Evolutionary conservation across 2,888 invertebrate genomes (phyloP), one percentile per base, ranked within the genome.

Genomic region (Agrotis clavis): DNA sequence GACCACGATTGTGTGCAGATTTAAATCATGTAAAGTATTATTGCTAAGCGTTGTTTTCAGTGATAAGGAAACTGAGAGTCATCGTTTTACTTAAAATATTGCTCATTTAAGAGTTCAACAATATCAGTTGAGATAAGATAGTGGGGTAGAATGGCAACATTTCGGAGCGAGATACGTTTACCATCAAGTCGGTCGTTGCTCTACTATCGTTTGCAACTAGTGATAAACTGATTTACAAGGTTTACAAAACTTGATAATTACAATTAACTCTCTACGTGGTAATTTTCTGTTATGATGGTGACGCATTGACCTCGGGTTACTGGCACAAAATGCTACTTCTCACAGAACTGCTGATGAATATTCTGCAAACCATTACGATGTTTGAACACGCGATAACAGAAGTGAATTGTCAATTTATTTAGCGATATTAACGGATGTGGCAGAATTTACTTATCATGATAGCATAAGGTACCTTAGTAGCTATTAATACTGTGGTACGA

Each of bases 21-120:
- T 47, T 35, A 56, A 74, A 71, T 21, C 18, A 70, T 59, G 18
- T 59, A 41, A 70, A 82, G 35, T 53, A 56, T 66, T 59, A 72
- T 67, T 67, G 30, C 18, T 11, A 64, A 21, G 11, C 25, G 64
- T 62, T 50, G 53, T 71, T 54, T 61, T 21, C 9, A 47, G n/a
- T 59, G 82, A 78, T 82, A 83, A 73, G 19, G 25, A 73, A 82
- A 66, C 7, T 61, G 54, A 68, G 53, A 73, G 83, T 79, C 83
- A 79, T 68, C 66, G 83, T 41, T 67, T 67, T 57, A 69, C 64
- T 35, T 63, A 41, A 75, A 70, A 62, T 74, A 66, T 66, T 19
- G 21, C 45, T 50, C 66, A 13, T 69, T 47, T n/a, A 50, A 21
- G 50, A 80, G 83, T 80, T 83, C 81, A 83, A 70, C 61, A 83